These are phyloP conservation scores for Drosophila nigritarsus DNA, from an alignment of 2,888 invertebrate species.

Conservation along the genomic window DNA sequence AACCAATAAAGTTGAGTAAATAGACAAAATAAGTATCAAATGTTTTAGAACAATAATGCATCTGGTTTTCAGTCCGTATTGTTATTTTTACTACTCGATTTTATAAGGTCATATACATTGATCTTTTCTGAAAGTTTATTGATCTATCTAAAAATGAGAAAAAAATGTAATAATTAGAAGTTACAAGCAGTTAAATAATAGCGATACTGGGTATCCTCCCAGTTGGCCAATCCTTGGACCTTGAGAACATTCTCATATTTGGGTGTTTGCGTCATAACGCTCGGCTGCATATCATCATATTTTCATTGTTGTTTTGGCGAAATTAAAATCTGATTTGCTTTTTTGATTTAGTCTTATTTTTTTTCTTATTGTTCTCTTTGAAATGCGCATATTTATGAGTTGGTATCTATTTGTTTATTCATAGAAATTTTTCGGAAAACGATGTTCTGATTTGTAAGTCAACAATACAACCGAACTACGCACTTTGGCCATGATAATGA, in stretches of 20 bases:
- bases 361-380: neutral
- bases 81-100: neutral
- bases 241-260: neutral
- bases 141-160: neutral
- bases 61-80: neutral
- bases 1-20: neutral
- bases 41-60: neutral
- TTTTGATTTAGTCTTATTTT: neutral
- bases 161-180: neutral
- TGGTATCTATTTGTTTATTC: constrained; percentile 18
- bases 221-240: neutral
- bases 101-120: neutral
- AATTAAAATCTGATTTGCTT: constrained; percentile 28
- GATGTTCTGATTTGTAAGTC: constrained; percentile 14
- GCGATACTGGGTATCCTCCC: neutral
- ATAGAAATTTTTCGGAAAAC: constrained; percentile 18
- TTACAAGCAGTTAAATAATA: neutral
- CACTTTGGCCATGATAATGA: constrained; percentile 39
- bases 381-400: constrained; percentile 38
- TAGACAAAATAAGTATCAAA: neutral
- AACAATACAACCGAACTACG: neutral
- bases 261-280: constrained; percentile 13
- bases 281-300: constrained; percentile 28
- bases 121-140: neutral
- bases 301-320: constrained; percentile 32